Conservation (phyloP, 2,888 invertebrate species). For the Orthonevra nobilis region DNA sequence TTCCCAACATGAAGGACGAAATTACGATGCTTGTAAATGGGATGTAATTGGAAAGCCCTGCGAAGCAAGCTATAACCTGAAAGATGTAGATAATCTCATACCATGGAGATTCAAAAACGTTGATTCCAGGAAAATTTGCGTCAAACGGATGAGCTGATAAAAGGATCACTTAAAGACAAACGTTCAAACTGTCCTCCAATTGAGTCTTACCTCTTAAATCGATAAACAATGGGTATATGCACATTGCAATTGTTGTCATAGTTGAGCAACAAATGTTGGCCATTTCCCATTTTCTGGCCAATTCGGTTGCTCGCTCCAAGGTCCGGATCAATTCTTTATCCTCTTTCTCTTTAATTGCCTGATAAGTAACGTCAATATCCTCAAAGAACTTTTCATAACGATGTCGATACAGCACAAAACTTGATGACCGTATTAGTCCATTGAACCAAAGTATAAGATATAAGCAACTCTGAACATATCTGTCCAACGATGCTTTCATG, state of each 20-base stretch:
- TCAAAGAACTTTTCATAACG: slow-evolving; percentile 74
- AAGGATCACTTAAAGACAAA: slow-evolving; percentile 71
- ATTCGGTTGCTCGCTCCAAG: slow-evolving; percentile 69
- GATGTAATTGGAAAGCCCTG: slow-evolving; percentile 76
- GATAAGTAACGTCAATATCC: slow-evolving; percentile 71
- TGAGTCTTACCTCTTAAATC: slow-evolving; percentile 72
- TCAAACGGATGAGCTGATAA: slow-evolving; percentile 75
- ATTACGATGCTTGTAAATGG: slow-evolving; percentile 74
- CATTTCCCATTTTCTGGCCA: slow-evolving; percentile 64
- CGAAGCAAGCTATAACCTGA: slow-evolving; percentile 73
- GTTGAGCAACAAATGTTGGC: slow-evolving; percentile 74
- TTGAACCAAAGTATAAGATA: slow-evolving; percentile 75
- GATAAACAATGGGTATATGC: slow-evolving; percentile 74
- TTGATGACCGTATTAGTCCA: slow-evolving; percentile 72
- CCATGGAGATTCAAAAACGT: slow-evolving; percentile 72
- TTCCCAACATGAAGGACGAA: slow-evolving; percentile 74
- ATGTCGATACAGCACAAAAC: slow-evolving; percentile 72
- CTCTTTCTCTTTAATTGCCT: slow-evolving; percentile 72
- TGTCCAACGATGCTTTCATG: slow-evolving; percentile 73
- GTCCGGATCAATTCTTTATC: background rate
- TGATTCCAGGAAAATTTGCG: slow-evolving; percentile 72
- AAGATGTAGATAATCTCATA: slow-evolving; percentile 74
- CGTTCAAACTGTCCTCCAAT: background rate
- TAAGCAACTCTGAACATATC: slow-evolving; percentile 75
- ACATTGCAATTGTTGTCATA: slow-evolving; percentile 73